Conservation (phyloP, 2,113 vertebrate genomes). For the Spermophilus dauricus region DNA sequence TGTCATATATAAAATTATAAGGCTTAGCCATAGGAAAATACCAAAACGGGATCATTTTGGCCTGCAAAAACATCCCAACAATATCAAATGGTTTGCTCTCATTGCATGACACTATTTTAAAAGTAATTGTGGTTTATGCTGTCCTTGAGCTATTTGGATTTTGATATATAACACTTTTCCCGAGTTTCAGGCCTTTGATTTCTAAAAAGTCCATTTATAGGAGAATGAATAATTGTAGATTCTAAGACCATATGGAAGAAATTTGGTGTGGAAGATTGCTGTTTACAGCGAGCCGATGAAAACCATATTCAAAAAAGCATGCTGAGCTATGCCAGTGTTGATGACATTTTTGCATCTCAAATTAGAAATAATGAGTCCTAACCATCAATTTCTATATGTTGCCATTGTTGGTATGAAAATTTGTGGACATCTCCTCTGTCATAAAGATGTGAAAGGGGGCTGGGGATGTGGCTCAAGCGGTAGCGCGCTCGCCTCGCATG, state of each 20-base stretch:
- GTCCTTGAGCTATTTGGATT: neutral
- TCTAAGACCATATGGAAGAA: neutral
- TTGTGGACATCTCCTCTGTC: neutral
- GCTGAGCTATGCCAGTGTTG: neutral
- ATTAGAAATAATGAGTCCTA: constrained; percentile 2
- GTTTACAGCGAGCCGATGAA: neutral
- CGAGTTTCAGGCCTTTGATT: neutral
- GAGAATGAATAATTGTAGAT: neutral
- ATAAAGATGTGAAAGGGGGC: neutral
- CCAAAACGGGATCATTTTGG: neutral
- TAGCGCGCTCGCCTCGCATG: no score
- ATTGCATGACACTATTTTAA: neutral
- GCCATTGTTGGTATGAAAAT: neutral
- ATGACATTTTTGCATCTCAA: constrained; percentile 29
- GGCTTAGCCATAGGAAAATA: neutral
- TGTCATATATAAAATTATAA: neutral
- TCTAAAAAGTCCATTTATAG: neutral
- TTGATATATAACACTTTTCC: neutral
- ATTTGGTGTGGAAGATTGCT: neutral
- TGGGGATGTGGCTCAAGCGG: no score
- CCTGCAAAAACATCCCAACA: neutral
- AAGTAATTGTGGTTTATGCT: neutral
- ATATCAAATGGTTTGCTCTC: neutral
- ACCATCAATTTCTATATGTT: neutral
- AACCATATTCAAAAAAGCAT: neutral